Conservation (phyloP, 2,113 vertebrate genomes). For the Trinectes maculatus region DNA sequence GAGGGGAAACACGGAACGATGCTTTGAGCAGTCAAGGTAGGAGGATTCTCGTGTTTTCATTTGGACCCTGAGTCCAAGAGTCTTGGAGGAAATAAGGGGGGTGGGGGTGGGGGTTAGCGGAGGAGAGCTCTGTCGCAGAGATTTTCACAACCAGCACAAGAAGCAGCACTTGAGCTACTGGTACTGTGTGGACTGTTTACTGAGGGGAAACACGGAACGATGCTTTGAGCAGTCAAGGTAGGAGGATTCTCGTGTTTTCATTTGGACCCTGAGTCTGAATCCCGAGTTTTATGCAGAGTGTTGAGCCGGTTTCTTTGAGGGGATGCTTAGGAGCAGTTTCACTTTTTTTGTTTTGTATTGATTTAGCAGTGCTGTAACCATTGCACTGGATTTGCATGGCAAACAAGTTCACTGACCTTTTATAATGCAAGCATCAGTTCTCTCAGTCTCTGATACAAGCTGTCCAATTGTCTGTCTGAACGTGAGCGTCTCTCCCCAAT, state of each 20-base stretch:
- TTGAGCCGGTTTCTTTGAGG: background rate
- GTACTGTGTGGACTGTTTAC: constrained; percentile 57
- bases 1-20: constrained; percentile 63
- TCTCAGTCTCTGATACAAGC: constrained; percentile 15
- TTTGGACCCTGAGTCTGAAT: background rate
- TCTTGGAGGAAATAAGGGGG: constrained; percentile 64
- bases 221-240: constrained; percentile 69
- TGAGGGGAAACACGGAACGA: constrained; percentile 61
- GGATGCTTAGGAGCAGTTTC: background rate
- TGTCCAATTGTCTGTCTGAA: background rate
- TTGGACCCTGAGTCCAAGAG: background rate
- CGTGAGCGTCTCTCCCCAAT: constrained; percentile 8
- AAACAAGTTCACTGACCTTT: constrained; percentile 8
- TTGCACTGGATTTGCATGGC: constrained; percentile 23
- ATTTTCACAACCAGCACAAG: constrained; percentile 61
- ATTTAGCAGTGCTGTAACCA: background rate
- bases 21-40: constrained; percentile 68
- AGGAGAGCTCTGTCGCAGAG: constrained; percentile 49
- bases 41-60: constrained; percentile 54
- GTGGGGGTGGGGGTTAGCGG: background rate
- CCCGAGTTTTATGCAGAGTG: background rate
- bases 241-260: constrained; percentile 45
- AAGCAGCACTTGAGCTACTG: constrained; percentile 37
- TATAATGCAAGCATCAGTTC: constrained; percentile 15
- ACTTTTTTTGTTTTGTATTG: background rate